Conservation (phyloP, 2,113 vertebrate species). For the Nettapus auritus region DNA sequence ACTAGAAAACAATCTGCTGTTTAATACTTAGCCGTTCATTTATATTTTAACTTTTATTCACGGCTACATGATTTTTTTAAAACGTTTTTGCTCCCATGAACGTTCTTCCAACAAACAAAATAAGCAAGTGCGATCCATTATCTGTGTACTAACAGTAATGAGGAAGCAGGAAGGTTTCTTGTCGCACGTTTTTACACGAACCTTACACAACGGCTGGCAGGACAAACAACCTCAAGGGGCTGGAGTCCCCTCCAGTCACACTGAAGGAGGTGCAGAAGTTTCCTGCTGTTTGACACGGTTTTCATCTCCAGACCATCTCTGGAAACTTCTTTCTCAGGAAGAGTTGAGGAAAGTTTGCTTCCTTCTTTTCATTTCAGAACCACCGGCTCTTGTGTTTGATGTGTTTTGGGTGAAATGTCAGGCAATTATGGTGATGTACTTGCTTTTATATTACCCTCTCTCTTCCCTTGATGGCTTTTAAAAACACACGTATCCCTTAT, state of each 20-base stretch:
- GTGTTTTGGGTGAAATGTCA: background rate
- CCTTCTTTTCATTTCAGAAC: background rate
- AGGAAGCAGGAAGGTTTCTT: background rate
- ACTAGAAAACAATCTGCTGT: background rate
- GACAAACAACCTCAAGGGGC: background rate
- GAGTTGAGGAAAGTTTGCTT: background rate
- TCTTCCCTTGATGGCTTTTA: background rate
- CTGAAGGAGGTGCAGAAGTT: background rate
- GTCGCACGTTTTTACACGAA: background rate
- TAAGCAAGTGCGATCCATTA: background rate
- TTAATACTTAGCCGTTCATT: background rate
- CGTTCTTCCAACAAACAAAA: background rate
- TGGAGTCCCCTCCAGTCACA: background rate
- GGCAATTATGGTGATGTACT: background rate
- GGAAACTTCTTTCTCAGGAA: background rate
- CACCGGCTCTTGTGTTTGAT: background rate
- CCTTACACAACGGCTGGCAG: no score
- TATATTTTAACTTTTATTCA: background rate
- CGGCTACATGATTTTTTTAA: background rate
- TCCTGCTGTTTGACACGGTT: accelerated
- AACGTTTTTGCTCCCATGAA: background rate
- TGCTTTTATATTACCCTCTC: background rate
- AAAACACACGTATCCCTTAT: background rate
- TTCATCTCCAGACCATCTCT: background rate
- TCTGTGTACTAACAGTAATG: background rate